phyloP scores from a whole-genome alignment of 2,113 vertebrate species.

The Laticauda laticaudata region DNA sequence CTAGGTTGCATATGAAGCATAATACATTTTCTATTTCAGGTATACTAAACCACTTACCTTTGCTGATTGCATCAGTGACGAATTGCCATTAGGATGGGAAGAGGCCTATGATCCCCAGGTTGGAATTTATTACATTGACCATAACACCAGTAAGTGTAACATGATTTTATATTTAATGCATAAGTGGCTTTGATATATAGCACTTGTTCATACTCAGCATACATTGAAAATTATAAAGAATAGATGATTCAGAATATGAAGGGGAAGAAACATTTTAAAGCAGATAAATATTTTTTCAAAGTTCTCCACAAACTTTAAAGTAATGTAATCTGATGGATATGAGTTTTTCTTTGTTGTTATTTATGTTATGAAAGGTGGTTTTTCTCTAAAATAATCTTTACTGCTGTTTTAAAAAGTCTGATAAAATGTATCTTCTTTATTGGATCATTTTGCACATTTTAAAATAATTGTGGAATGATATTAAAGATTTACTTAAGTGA shows the following conservation, averaged over 20 bases:
- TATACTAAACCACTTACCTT: slow-evolving; percentile 97
- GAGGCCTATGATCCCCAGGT: slow-evolving; percentile 90
- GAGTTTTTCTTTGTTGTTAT: background rate
- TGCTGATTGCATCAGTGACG: slow-evolving; percentile 96
- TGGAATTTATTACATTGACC: slow-evolving; percentile 96
- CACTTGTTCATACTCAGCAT: background rate
- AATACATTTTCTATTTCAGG: slow-evolving; percentile 72
- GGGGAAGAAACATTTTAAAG: too few relatives aligned
- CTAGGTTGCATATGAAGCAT: slow-evolving; percentile 16
- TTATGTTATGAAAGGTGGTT: background rate
- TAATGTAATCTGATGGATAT: background rate
- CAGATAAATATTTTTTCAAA: background rate
- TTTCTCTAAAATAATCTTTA: background rate
- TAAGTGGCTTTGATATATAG: background rate
- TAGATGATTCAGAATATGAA: background rate
- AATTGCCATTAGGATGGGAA: slow-evolving; percentile 96
- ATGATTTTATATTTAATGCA: background rate
- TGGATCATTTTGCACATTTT: background rate
- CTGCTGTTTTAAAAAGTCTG: background rate
- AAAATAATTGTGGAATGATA: background rate
- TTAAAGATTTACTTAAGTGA: background rate
- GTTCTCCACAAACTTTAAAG: background rate
- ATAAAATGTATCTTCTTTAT: background rate
- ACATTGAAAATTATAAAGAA: background rate
- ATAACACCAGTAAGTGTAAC: slow-evolving; percentile 91